These are phyloP conservation scores for Pedionomus torquatus DNA, from an alignment of 2,113 vertebrate genomes.

Conservation along the genomic window DNA sequence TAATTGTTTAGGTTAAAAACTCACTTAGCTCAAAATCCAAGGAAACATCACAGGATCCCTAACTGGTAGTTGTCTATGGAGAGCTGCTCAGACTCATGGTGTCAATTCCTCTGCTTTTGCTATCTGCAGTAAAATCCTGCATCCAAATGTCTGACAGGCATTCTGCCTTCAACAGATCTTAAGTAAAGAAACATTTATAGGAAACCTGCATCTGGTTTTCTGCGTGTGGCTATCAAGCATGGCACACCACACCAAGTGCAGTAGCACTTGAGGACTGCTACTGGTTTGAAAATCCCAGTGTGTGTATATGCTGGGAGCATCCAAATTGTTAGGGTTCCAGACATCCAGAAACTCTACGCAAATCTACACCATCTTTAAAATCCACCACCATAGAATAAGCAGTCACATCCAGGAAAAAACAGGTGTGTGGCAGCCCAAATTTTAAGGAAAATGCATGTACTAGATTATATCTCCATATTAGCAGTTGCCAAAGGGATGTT, in stretches of 20 bases:
- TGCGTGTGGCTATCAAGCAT: rapidly evolving
- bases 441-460: neutral
- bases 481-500: neutral
- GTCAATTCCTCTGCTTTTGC: neutral
- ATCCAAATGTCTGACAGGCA: neutral
- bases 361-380: neutral
- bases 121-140: neutral
- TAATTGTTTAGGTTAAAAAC: neutral
- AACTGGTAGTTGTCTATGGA: neutral
- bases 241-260: neutral
- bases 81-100: neutral
- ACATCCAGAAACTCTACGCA: neutral
- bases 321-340: neutral
- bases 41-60: neutral
- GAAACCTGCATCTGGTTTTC: neutral
- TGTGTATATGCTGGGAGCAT: neutral
- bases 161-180: neutral
- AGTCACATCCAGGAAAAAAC: neutral
- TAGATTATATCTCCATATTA: neutral
- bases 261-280: neutral
- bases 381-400: neutral
- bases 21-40: neutral
- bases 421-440: neutral
- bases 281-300: neutral
- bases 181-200: neutral